phyloP scores from a whole-genome alignment of 2,797 vertebrate genomes.

The Pristis pectinata region DNA sequence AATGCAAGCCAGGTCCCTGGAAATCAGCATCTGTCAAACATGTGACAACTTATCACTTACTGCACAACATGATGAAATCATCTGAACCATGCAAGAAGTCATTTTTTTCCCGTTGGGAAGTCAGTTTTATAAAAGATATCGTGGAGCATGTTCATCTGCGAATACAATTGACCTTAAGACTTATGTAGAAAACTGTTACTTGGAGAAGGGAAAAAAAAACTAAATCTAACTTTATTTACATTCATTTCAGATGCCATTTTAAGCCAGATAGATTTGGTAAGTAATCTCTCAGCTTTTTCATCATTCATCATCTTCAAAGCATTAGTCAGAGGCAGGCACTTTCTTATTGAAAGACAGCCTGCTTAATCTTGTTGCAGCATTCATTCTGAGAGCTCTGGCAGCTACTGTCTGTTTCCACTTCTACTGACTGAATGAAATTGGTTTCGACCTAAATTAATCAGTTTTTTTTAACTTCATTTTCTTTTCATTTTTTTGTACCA shows the following conservation, averaged over 20 bases:
- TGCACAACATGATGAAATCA: not conserved
- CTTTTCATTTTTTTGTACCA: constrained; percentile 18
- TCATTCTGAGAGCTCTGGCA: constrained; percentile 11
- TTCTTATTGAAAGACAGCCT: constrained; percentile 34
- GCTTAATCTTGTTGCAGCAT: constrained; percentile 37
- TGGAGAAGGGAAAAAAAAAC: not conserved
- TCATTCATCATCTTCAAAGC: constrained; percentile 38
- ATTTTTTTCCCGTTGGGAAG: constrained; percentile 3
- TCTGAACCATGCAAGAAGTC: not conserved
- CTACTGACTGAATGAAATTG: constrained; percentile 35
- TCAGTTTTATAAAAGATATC: not conserved
- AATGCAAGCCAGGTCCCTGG: not conserved
- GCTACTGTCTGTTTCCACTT: constrained; percentile 22
- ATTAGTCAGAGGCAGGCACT: constrained; percentile 36
- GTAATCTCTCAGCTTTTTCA: constrained; percentile 36
- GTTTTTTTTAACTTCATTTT: constrained; percentile 34
- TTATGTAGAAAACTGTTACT: not conserved
- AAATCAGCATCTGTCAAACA: constrained; percentile 3
- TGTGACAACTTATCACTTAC: constrained; percentile 11
- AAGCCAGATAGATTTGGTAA: constrained; percentile 38
- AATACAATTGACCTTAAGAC: constrained; percentile 17
- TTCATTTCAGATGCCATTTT: constrained; percentile 35
- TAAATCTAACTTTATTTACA: constrained; percentile 35
- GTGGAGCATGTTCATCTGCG: not conserved
- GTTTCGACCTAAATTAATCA: constrained; percentile 36